Conservation (phyloP, 2,888 invertebrate genomes). For the Orgyia antiqua region DNA sequence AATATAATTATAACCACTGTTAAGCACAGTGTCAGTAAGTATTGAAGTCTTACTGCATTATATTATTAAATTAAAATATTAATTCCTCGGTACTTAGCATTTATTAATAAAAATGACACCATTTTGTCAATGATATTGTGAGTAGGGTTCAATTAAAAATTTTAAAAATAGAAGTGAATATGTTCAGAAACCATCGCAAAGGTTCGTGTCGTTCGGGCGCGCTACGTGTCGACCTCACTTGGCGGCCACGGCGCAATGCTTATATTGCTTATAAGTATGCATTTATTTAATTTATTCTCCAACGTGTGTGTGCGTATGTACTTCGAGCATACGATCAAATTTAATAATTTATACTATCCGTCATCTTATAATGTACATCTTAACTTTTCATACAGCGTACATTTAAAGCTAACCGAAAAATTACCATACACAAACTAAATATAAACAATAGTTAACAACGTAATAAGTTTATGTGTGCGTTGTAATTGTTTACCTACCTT, state of each 20-base stretch:
- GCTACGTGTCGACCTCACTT: constrained; percentile 49
- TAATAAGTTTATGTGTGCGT: constrained; percentile 35
- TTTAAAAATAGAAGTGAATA: constrained; percentile 16
- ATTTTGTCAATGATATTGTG: background rate
- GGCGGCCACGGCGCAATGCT: constrained; percentile 43
- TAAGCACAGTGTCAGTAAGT: no score
- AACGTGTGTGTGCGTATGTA: constrained; percentile 24
- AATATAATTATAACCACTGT: no score
- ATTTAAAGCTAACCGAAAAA: no score
- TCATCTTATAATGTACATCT: no score
- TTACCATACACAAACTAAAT: no score
- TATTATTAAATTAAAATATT: no score
- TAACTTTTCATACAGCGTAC: no score
- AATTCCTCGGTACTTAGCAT: no score
- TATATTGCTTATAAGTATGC: constrained; percentile 36
- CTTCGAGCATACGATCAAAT: constrained; percentile 12
- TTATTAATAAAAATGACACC: no score
- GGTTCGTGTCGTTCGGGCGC: constrained; percentile 21
- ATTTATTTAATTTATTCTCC: constrained; percentile 51
- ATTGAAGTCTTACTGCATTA: no score
- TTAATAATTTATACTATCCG: constrained; percentile 6
- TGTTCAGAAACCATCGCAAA: constrained; percentile 19
- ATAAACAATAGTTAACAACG: no score
- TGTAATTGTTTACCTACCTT: constrained; percentile 41
- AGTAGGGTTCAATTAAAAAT: constrained; percentile 9